Conservation (phyloP, 23 tunicate genomes). For the Styela clava region DNA sequence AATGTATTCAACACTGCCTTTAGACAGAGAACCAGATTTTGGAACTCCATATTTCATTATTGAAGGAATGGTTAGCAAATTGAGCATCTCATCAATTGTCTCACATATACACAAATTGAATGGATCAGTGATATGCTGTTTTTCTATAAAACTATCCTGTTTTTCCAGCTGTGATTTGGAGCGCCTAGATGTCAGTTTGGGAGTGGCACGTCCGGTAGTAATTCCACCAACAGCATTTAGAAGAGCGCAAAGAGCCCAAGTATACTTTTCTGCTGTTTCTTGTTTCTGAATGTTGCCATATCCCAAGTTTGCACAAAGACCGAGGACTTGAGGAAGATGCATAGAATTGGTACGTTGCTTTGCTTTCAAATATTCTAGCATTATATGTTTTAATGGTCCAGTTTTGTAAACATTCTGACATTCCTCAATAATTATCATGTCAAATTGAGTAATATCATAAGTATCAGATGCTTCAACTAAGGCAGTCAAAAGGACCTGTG, state of each 20-base stretch:
- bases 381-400: constrained; percentile 11
- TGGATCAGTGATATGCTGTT: background rate
- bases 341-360: background rate
- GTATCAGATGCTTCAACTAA: constrained; percentile 10
- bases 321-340: constrained; percentile 29
- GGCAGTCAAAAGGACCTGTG: constrained; percentile 28
- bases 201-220: too few species aligned
- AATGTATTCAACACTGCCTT: background rate
- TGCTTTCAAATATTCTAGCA: constrained; percentile 4
- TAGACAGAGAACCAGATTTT: background rate
- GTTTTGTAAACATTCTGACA: constrained; percentile 31
- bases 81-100: background rate
- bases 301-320: constrained; percentile 37
- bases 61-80: background rate
- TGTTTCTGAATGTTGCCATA: constrained; percentile 4
- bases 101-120: background rate
- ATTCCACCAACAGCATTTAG: constrained; percentile 45
- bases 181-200: background rate
- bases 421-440: constrained; percentile 48
- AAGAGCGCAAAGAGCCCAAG: constrained; percentile 27
- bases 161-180: background rate
- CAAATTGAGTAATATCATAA: constrained; percentile 25
- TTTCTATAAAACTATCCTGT: background rate
- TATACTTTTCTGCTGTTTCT: constrained; percentile 18
- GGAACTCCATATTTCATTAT: background rate